These are phyloP conservation scores for Luperina testacea DNA, from an alignment of 2,888 invertebrate species.

Conservation along the genomic window DNA sequence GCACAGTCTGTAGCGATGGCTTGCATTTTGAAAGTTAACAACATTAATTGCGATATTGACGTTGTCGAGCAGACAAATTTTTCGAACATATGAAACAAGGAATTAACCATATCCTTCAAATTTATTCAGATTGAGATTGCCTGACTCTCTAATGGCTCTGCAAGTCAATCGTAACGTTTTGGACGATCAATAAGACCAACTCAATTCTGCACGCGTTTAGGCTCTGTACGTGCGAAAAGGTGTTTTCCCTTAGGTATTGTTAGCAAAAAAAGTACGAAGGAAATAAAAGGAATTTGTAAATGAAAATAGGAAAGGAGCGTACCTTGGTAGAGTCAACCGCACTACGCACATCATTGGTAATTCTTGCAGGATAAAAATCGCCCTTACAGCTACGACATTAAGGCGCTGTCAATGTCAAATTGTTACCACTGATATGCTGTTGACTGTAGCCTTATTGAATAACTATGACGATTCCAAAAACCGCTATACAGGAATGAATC, in stretches of 20 bases:
- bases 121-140: background rate
- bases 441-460: no score
- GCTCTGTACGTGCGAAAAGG: constrained; percentile 14
- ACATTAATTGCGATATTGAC: background rate
- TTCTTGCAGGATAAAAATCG: background rate
- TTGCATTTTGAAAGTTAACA: background rate
- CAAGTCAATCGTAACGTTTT: constrained; percentile 4
- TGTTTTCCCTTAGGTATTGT: constrained; percentile 14
- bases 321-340: no score
- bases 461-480: background rate
- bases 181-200: constrained; percentile 13
- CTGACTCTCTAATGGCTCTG: background rate
- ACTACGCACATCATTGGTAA: background rate
- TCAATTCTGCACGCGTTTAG: constrained; percentile 25
- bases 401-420: background rate
- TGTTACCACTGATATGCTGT: background rate
- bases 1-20: background rate
- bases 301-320: background rate
- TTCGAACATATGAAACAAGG: background rate
- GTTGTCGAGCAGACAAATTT: background rate
- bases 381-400: background rate
- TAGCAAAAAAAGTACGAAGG: constrained; percentile 1
- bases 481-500: background rate
- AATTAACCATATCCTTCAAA: background rate
- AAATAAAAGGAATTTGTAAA: constrained; percentile 29